Percentiles rank a stretch among this genome's conserved stretches.
phyloP scores from a whole-genome alignment of 92 coral and sea anemone species.

The Heteractis magnifica region DNA sequence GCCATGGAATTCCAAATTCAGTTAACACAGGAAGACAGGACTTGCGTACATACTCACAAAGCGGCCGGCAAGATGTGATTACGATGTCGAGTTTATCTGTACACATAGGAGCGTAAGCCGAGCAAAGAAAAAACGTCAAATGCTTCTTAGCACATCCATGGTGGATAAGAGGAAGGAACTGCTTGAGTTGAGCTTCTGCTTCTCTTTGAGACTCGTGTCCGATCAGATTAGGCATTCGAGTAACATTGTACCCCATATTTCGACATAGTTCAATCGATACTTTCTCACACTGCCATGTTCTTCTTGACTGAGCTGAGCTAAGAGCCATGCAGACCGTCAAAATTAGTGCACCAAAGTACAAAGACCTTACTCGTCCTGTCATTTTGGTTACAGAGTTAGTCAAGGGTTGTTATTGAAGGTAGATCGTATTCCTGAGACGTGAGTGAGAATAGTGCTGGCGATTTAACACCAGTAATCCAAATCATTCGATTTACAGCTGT shows the following conservation, averaged over 20 bases:
- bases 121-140: slow-evolving; percentile 85
- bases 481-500: neutral
- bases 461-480: slow-evolving; percentile 1
- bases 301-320: slow-evolving; percentile 44
- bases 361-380: slow-evolving; percentile 20
- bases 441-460: slow-evolving; percentile 6
- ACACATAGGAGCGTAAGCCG: slow-evolving; percentile 95
- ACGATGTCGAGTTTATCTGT: slow-evolving; percentile 63
- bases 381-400: slow-evolving; percentile 5
- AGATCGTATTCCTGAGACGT: slow-evolving; percentile 8
- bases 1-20: slow-evolving; percentile 91
- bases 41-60: slow-evolving; percentile 86
- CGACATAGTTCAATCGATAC: slow-evolving; percentile 58
- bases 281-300: slow-evolving; percentile 76
- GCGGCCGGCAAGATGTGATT: slow-evolving; percentile 90
- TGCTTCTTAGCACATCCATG: slow-evolving; percentile 77
- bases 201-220: slow-evolving; percentile 79
- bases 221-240: slow-evolving; percentile 89
- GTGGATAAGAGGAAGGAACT: slow-evolving; percentile 64
- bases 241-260: slow-evolving; percentile 74
- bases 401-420: neutral
- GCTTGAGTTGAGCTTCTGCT: slow-evolving; percentile 62
- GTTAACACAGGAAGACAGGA: slow-evolving; percentile 79
- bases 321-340: slow-evolving; percentile 26
- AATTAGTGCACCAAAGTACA: slow-evolving; percentile 26